These are phyloP conservation scores for Poicephalus gulielmi DNA, from an alignment of 2,113 vertebrate species.

Conservation along the genomic window DNA sequence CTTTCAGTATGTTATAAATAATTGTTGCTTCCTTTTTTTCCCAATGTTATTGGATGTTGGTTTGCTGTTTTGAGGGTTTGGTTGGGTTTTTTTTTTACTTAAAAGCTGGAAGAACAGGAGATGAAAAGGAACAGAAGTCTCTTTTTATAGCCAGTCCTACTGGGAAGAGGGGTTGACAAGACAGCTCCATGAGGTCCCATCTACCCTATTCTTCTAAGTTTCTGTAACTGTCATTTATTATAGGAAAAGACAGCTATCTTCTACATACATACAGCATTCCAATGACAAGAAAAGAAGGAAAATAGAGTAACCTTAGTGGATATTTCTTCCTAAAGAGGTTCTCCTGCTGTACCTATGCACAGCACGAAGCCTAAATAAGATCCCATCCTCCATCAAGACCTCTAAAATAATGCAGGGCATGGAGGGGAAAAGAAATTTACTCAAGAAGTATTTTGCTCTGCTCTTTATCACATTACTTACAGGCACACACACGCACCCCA, in stretches of 20 bases:
- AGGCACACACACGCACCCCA: background rate
- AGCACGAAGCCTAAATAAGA: background rate
- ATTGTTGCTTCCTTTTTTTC: background rate
- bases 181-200: background rate
- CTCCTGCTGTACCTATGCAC: background rate
- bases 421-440: background rate
- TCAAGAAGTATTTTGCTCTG: background rate
- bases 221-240: background rate
- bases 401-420: background rate
- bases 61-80: background rate
- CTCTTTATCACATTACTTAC: background rate
- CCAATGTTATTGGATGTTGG: background rate
- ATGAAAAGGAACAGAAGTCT: background rate
- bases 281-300: background rate
- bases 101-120: background rate
- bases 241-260: background rate
- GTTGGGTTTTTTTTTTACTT: background rate
- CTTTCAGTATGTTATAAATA: background rate
- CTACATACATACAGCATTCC: background rate
- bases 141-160: background rate
- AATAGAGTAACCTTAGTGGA: background rate
- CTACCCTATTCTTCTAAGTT: background rate
- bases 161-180: conserved; percentile 30
- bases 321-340: background rate
- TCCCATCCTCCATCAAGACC: background rate